Percentiles rank a stretch among this genome's conserved stretches.
Evolutionary conservation across 1,140 invertebrate species (phyloP).

Genomic region (Wasmannia auropunctata): DNA sequence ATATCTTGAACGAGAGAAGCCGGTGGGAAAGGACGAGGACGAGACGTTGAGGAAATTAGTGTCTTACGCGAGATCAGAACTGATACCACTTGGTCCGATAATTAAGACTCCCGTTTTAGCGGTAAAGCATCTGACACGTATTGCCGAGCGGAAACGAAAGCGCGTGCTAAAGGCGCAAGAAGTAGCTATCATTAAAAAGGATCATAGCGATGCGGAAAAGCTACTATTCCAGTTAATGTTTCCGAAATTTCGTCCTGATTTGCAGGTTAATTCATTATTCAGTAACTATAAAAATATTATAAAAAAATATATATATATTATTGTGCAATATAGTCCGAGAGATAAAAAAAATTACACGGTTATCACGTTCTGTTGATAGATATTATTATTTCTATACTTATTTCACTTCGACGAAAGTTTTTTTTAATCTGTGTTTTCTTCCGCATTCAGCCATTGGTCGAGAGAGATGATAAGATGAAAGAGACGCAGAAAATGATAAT

Average conservation of each 20-base stretch:
- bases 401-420: neutral
- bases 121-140: slow-evolving; percentile 62
- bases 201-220: slow-evolving; percentile 75
- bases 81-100: slow-evolving; percentile 80
- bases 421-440: neutral
- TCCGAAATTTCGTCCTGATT: slow-evolving; percentile 54
- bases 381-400: neutral
- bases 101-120: slow-evolving; percentile 78
- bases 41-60: slow-evolving; percentile 31
- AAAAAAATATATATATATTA: neutral
- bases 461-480: neutral
- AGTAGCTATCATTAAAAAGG: slow-evolving; percentile 67
- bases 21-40: neutral
- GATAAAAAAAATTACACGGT: neutral
- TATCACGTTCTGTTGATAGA: neutral
- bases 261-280: slow-evolving; percentile 54
- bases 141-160: slow-evolving; percentile 57
- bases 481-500: neutral
- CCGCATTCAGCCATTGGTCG: neutral
- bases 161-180: slow-evolving; percentile 54
- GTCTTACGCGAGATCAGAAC: slow-evolving; percentile 58
- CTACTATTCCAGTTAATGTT: slow-evolving; percentile 80
- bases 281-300: slow-evolving; percentile 4
- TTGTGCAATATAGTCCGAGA: neutral
- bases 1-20: slow-evolving; percentile 5